phyloP scores from a whole-genome alignment of 2,113 vertebrate genomes.

The Ibidorhyncha struthersii region DNA sequence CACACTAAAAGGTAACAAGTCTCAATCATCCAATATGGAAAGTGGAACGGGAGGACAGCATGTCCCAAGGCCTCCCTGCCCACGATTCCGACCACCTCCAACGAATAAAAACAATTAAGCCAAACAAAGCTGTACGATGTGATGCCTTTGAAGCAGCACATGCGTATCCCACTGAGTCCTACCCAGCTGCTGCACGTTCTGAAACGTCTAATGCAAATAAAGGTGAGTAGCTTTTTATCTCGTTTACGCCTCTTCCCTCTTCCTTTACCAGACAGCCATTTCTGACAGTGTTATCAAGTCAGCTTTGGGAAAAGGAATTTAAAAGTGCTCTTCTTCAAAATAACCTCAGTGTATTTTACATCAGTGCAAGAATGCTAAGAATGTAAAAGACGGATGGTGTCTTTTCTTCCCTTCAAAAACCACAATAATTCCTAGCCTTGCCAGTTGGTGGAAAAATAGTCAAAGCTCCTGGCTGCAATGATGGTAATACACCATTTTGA shows the following conservation, averaged over 20 bases:
- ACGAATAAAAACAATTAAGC: neutral
- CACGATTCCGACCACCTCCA: neutral
- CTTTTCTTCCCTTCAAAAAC: conserved; percentile 37
- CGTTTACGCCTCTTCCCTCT: conserved; percentile 17
- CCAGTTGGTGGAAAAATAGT: neutral
- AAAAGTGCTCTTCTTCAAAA: conserved; percentile 29
- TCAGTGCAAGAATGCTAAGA: neutral
- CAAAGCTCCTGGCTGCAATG: neutral
- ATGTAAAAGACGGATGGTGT: neutral
- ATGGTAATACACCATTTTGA: neutral
- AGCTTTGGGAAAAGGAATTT: conserved; percentile 7
- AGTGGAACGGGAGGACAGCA: neutral
- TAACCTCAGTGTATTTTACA: conserved; percentile 45
- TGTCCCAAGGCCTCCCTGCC: neutral
- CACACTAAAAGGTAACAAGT: neutral
- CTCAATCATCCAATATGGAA: neutral
- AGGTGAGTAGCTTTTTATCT: conserved; percentile 1
- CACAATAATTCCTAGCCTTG: neutral
- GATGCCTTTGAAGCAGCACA: neutral
- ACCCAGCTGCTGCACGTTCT: neutral
- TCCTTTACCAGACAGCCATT: neutral
- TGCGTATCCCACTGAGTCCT: neutral
- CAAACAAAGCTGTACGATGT: neutral
- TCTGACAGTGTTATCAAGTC: neutral
- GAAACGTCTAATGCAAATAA: neutral